phyloP scores from a whole-genome alignment of 2,888 invertebrate genomes.

The Synanthedon andrenaeformis region DNA sequence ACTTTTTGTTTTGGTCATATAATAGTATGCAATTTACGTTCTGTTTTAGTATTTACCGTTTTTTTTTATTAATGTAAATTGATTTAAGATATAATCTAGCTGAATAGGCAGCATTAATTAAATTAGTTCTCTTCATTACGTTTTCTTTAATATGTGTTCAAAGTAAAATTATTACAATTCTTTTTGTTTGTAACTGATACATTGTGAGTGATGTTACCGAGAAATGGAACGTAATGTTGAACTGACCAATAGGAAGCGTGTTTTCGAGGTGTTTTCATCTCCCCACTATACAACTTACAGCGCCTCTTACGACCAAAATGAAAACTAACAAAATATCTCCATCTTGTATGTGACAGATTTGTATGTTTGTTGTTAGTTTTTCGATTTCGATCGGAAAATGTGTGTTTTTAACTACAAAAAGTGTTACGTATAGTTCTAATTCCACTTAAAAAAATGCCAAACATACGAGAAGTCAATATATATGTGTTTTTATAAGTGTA shows the following conservation, averaged over 20 bases:
- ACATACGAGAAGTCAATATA: neutral
- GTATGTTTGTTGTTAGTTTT: constrained; percentile 69
- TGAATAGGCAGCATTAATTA: too few relatives aligned
- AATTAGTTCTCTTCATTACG: too few relatives aligned
- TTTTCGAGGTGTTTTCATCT: constrained; percentile 4
- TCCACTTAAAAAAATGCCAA: neutral
- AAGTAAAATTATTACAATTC: too few relatives aligned
- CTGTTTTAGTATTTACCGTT: too few relatives aligned
- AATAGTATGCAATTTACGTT: too few relatives aligned
- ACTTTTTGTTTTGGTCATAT: too few relatives aligned
- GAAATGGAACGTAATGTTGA: constrained; percentile 34
- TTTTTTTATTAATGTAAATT: too few relatives aligned
- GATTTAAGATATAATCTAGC: too few relatives aligned
- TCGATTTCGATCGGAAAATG: constrained; percentile 47
- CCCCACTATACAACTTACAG: constrained; percentile 38
- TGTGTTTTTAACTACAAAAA: constrained; percentile 39
- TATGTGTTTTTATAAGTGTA: neutral
- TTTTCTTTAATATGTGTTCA: too few relatives aligned
- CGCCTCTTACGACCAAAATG: constrained; percentile 59
- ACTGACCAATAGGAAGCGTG: constrained; percentile 34
- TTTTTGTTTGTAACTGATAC: too few relatives aligned
- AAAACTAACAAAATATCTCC: constrained; percentile 72
- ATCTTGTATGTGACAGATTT: constrained; percentile 74
- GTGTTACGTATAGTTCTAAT: constrained; percentile 11
- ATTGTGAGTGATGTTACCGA: neutral